Evolutionary conservation across 2,113 vertebrate genomes (phyloP), one percentile per base, ranked within the genome.

Genomic region (Chamaea fasciata): DNA sequence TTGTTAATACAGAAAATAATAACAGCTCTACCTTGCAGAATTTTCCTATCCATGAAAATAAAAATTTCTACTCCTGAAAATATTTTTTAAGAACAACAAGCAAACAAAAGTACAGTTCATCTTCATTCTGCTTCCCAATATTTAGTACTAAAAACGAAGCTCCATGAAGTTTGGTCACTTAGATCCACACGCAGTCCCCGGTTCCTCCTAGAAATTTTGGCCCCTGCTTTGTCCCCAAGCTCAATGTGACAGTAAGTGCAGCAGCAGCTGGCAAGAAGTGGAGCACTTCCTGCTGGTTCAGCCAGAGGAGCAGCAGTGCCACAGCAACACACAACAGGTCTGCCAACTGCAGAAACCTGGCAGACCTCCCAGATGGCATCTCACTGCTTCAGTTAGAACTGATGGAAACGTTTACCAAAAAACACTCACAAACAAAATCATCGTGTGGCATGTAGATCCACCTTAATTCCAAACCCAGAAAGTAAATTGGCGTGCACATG

Each of bases 331-430:
- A 33, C 55, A 79, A 22, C 57, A 87, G 89, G 37, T 37, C 74
- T 87, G 78, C 63, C 91, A 95, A 42, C 64, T 49, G 46, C 57
- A 75, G 80, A 52, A 94, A 46, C 56, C 80, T 82, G 87, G 80
- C 65, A 95, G 77, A 71, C 70, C 81, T 95, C 89, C 83, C 80
- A 79, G 63, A 44, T 16, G 41, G 83, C 84, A 95, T 73, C 78
- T 57, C 57, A 15, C 74, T 90, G 60, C 82, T 9, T 1, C 7
- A 89, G 19, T 41, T 56, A 21, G 5, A 87, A 79, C 65, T 30
- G 28, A 87, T 83, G 91, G 82, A 94, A 96, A 92, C 2, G 0
- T 59, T 83, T 87, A 91, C 28, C 11, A 93, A 88, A 71, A 92
- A 77, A 39, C 9, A 57, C 67, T 68, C 14, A 49, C 63, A 95